phyloP scores from a whole-genome alignment of 37 sponge, comb jelly and placozoan species.

The Hexactinellida sp. region DNA sequence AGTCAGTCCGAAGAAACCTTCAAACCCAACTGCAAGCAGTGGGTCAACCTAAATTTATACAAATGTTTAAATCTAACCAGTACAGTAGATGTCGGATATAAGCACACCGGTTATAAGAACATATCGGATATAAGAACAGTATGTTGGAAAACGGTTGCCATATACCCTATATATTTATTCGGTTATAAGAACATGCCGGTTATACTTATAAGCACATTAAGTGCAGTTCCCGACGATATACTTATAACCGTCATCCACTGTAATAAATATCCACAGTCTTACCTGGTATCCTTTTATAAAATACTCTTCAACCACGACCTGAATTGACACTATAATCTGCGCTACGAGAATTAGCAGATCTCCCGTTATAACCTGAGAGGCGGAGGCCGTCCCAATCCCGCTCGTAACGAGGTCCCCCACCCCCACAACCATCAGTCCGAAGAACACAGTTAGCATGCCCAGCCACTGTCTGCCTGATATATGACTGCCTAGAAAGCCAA shows the following conservation, averaged over 20 bases:
- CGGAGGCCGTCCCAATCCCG: background rate
- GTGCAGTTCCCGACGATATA: no score
- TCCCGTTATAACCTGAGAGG: slow-evolving; percentile 43
- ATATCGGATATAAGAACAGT: no score
- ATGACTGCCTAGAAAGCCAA: slow-evolving; percentile 57
- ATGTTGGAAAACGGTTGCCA: no score
- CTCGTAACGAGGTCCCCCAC: slow-evolving; percentile 50
- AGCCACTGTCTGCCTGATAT: slow-evolving; percentile 53
- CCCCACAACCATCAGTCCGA: slow-evolving; percentile 80
- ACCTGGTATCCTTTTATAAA: slow-evolving; percentile 79
- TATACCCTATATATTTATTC: no score
- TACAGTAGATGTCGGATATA: no score
- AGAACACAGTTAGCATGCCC: slow-evolving; percentile 77
- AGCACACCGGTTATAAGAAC: no score
- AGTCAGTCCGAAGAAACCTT: slow-evolving; percentile 83
- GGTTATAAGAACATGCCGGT: no score
- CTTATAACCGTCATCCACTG: background rate
- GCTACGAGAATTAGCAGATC: slow-evolving; percentile 81
- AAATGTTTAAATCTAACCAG: background rate
- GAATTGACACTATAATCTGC: slow-evolving; percentile 71
- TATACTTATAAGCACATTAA: no score
- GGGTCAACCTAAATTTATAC: slow-evolving; percentile 25
- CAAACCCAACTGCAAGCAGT: slow-evolving; percentile 88
- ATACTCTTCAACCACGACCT: slow-evolving; percentile 80
- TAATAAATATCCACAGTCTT: background rate